These are phyloP conservation scores for Pogonocichla stellata DNA, from an alignment of 2,113 vertebrate species.

Conservation along the genomic window DNA sequence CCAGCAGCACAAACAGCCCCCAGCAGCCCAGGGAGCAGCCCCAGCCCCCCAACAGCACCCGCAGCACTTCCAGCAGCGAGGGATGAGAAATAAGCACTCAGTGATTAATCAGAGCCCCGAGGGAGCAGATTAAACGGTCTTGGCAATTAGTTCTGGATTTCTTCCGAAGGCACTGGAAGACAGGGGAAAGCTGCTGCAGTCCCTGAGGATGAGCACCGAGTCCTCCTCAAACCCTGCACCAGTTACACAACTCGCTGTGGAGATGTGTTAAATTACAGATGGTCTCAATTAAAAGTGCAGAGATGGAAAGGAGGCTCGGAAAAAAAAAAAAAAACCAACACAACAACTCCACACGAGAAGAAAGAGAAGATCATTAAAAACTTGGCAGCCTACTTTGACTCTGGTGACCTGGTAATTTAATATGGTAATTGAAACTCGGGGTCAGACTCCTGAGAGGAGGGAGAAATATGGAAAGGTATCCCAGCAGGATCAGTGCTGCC, in stretches of 20 bases:
- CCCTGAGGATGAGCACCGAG: background rate
- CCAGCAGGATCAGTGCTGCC: background rate
- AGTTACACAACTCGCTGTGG: background rate
- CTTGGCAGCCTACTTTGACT: slow-evolving; percentile 62
- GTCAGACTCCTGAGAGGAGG: background rate
- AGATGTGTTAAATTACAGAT: background rate
- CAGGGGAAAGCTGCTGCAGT: background rate
- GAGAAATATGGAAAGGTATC: background rate
- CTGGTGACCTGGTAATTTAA: slow-evolving; percentile 37
- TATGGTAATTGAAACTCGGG: background rate
- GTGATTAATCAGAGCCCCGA: background rate
- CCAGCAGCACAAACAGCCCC: background rate
- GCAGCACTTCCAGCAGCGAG: background rate
- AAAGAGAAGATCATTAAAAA: slow-evolving; percentile 32
- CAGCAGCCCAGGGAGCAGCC: background rate
- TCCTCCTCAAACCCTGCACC: background rate
- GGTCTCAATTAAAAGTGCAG: background rate
- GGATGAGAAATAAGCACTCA: background rate
- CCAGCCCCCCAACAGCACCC: background rate
- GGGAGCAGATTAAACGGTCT: background rate
- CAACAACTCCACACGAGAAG: background rate
- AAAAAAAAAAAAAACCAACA: background rate
- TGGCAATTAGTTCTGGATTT: slow-evolving; percentile 18
- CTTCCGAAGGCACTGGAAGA: background rate
- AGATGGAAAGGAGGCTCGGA: slow-evolving; percentile 18